Evolutionary conservation across 2,888 invertebrate species (phyloP).

Genomic region (Rapana venosa): DNA sequence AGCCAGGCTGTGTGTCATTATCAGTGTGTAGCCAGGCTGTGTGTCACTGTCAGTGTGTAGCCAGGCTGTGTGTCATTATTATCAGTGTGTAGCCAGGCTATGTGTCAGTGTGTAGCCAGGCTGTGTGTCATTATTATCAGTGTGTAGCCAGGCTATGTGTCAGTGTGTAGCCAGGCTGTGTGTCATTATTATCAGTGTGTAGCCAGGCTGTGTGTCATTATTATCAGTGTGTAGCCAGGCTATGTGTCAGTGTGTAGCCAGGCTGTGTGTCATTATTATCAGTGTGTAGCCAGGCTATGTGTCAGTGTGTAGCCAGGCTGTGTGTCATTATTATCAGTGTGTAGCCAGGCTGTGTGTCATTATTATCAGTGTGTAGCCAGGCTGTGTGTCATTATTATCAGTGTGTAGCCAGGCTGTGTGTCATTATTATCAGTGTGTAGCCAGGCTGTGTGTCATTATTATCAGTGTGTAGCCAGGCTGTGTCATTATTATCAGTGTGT

Average conservation of each 20-base stretch:
- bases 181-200: too few relatives aligned
- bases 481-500: not conserved
- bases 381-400: not conserved
- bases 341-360: not conserved
- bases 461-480: not conserved
- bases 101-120: too few relatives aligned
- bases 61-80: too few relatives aligned
- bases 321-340: not conserved
- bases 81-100: too few relatives aligned
- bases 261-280: not conserved
- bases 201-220: too few relatives aligned
- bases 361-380: not conserved
- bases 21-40: too few relatives aligned
- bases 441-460: not conserved
- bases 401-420: not conserved
- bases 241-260: not conserved
- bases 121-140: not conserved
- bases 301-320: too few relatives aligned
- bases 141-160: not conserved
- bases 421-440: not conserved
- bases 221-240: not conserved
- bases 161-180: too few relatives aligned
- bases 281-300: too few relatives aligned
- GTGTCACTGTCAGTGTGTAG: not conserved
- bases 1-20: too few relatives aligned